phyloP scores from a whole-genome alignment of 2,888 invertebrate species.

The Phytoseiulus persimilis region DNA sequence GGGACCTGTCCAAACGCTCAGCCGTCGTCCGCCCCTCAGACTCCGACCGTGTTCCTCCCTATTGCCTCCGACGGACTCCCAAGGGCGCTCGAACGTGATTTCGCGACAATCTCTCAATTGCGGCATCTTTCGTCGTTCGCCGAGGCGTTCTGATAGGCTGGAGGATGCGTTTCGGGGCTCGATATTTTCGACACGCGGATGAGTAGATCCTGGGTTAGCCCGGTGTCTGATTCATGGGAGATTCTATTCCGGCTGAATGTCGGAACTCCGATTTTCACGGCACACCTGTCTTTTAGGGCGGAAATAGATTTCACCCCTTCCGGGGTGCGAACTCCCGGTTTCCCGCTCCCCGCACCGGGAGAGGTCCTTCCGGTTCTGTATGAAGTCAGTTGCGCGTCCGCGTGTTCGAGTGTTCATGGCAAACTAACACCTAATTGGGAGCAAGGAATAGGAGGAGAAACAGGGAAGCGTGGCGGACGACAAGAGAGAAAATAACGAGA shows the following conservation, averaged over 20 bases:
- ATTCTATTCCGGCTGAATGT: no score
- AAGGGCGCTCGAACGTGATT: not conserved
- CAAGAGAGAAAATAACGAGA: not conserved
- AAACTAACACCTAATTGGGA: not conserved
- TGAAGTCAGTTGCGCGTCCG: not conserved
- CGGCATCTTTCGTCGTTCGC: not conserved
- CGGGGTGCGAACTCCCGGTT: no score
- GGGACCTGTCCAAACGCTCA: not conserved
- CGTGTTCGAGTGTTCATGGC: not conserved
- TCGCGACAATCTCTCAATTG: slow-evolving; percentile 5
- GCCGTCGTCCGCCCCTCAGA: not conserved
- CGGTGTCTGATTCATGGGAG: no score
- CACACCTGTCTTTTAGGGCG: no score
- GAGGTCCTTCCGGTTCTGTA: no score
- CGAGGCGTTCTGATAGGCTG: not conserved
- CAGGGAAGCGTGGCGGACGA: not conserved
- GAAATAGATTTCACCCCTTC: no score
- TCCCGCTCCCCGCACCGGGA: no score
- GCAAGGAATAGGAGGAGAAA: not conserved
- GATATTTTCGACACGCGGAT: no score
- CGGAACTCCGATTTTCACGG: no score
- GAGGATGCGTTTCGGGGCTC: no score
- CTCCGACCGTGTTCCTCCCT: not conserved
- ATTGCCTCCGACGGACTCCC: not conserved
- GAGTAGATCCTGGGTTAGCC: no score